phyloP scores from a whole-genome alignment of 2,797 vertebrate species.

The Urocyon cinereoargenteus region DNA sequence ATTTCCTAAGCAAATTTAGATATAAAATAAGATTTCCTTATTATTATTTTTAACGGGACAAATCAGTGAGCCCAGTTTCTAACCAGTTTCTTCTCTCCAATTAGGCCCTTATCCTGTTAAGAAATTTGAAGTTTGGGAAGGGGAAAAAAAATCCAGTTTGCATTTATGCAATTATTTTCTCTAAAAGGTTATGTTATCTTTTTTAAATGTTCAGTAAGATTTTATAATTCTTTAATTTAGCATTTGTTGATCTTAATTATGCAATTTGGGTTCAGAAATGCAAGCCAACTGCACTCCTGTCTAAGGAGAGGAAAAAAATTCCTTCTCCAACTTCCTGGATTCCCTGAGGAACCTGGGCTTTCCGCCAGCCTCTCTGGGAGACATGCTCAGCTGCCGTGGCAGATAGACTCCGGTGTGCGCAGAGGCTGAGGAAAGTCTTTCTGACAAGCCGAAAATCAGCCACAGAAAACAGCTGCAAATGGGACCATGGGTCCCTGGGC shows the following conservation, averaged over 20 bases:
- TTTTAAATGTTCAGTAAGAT: background rate
- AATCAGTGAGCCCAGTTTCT: background rate
- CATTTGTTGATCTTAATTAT: constrained; percentile 53
- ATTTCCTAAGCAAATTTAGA: background rate
- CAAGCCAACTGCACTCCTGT: background rate
- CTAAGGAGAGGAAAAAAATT: constrained; percentile 25
- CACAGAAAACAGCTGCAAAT: background rate
- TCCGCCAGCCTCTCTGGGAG: constrained; percentile 47
- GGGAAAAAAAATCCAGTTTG: background rate
- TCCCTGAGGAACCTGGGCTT: constrained; percentile 68
- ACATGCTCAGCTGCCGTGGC: background rate
- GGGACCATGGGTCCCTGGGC: background rate
- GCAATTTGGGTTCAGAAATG: constrained; percentile 15
- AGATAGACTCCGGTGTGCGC: background rate
- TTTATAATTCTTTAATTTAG: constrained; percentile 56
- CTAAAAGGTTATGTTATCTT: background rate
- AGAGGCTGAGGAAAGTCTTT: constrained; percentile 45
- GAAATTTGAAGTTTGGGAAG: background rate
- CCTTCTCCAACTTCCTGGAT: constrained; percentile 12
- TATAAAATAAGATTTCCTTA: background rate
- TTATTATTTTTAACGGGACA: constrained; percentile 24
- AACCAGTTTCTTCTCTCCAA: background rate
- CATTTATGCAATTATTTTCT: background rate
- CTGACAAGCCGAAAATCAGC: constrained; percentile 55
- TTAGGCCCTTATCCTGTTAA: background rate